Conservation (phyloP, 2,888 invertebrate species). For the Holacanthella duospinosa region DNA sequence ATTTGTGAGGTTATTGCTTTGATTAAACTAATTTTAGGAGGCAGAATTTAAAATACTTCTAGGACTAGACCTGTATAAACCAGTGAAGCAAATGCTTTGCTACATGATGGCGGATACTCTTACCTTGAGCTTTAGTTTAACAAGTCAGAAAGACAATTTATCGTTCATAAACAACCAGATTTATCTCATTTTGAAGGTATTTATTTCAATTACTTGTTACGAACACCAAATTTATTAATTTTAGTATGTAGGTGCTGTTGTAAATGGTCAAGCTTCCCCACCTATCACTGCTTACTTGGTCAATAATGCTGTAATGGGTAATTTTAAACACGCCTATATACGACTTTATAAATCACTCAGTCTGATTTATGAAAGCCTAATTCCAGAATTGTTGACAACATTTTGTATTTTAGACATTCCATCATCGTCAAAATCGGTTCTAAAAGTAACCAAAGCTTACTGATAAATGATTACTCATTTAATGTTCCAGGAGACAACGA, state of each 20-base stretch:
- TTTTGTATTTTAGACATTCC: too few relatives aligned
- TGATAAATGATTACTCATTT: too few relatives aligned
- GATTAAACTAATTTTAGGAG: neutral
- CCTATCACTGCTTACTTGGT: neutral
- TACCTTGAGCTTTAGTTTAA: neutral
- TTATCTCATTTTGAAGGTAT: neutral
- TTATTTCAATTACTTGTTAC: neutral
- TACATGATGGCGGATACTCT: neutral
- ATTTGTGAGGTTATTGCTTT: neutral
- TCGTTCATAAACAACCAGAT: neutral
- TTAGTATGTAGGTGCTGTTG: too few relatives aligned
- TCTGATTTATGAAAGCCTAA: too few relatives aligned
- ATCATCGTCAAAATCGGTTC: too few relatives aligned
- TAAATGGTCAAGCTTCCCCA: too few relatives aligned
- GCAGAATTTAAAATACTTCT: neutral
- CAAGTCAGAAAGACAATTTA: neutral
- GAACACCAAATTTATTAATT: too few relatives aligned
- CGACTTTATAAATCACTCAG: neutral
- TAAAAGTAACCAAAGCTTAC: too few relatives aligned
- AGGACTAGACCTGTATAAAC: neutral
- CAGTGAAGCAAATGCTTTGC: neutral
- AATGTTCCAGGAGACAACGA: too few relatives aligned
- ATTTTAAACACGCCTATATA: neutral
- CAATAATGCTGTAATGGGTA: neutral
- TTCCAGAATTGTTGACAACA: too few relatives aligned